Conservation (phyloP, 2,797 vertebrate species). For the Betta splendens region DNA sequence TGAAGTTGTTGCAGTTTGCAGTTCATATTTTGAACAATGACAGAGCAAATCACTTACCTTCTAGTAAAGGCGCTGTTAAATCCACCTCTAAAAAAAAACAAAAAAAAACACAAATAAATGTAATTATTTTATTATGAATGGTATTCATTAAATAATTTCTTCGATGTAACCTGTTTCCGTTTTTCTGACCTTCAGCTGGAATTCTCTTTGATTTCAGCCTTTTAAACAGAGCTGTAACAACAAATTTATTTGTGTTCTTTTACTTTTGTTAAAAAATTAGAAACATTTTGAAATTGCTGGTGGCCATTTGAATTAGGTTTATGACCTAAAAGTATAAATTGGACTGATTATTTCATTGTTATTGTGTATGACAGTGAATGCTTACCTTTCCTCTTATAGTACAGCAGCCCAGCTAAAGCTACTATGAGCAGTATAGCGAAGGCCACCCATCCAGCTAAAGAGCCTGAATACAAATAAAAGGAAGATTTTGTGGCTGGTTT, state of each 20-base stretch:
- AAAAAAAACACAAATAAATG: not conserved
- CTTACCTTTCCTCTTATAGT: conserved; percentile 33
- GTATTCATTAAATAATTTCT: not conserved
- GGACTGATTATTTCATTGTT: not conserved
- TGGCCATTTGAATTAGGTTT: no score
- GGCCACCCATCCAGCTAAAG: conserved; percentile 39
- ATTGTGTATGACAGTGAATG: not conserved
- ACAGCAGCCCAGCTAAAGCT: conserved; percentile 2
- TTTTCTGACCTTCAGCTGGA: conserved; percentile 20
- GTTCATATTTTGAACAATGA: fast-evolving
- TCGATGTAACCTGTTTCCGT: not conserved
- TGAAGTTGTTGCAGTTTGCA: no score
- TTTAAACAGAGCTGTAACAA: not conserved
- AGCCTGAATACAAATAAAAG: conserved; percentile 7
- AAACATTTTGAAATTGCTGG: no score
- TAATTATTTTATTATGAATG: no score
- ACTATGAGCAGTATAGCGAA: conserved; percentile 18
- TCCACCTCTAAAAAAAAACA: conserved; percentile 1
- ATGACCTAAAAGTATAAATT: no score
- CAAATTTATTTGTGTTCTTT: not conserved
- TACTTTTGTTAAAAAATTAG: no score
- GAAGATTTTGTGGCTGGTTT: not conserved
- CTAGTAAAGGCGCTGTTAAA: fast-evolving
- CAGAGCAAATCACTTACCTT: conserved; percentile 1
- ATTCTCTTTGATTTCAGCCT: conserved; percentile 6